A percentile compares a stretch with the other conserved stretches of the same genome.
These are phyloP conservation scores for Enoplosus armatus DNA, from an alignment of 2,797 vertebrate species.

Conservation along the genomic window DNA sequence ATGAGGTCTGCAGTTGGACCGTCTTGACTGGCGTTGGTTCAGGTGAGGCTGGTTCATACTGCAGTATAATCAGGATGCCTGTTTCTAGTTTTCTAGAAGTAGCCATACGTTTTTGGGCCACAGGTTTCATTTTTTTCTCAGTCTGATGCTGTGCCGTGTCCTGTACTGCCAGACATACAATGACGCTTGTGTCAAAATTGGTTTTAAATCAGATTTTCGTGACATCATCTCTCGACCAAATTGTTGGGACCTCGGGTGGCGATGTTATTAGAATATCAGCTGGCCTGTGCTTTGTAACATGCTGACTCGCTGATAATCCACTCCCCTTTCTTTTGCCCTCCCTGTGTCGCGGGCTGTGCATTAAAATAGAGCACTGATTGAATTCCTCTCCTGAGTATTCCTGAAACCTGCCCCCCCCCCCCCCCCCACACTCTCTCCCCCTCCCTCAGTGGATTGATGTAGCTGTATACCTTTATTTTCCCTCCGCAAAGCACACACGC, in stretches of 20 bases:
- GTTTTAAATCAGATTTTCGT: slow-evolving; percentile 78
- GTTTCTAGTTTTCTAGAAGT: not conserved
- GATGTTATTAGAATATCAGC: slow-evolving; percentile 71
- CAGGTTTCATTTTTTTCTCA: slow-evolving; percentile 27
- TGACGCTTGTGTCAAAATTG: slow-evolving; percentile 68
- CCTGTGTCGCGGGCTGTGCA: slow-evolving; percentile 44
- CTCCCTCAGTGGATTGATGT: slow-evolving; percentile 33
- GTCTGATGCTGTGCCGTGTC: slow-evolving; percentile 37
- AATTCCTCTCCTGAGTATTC: slow-evolving; percentile 60
- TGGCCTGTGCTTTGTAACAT: slow-evolving; percentile 58
- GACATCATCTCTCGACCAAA: slow-evolving; percentile 49
- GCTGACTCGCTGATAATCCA: slow-evolving; percentile 74
- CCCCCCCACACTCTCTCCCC: not conserved
- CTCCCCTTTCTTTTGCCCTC: slow-evolving; percentile 38
- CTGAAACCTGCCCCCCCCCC: slow-evolving; percentile 19
- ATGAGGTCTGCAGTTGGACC: not conserved
- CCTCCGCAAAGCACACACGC: not conserved
- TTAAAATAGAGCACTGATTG: slow-evolving; percentile 64
- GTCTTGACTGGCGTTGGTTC: not conserved
- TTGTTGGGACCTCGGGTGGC: slow-evolving; percentile 35
- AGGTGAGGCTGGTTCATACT: not conserved
- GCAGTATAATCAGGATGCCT: not conserved
- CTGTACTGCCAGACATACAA: slow-evolving; percentile 49
- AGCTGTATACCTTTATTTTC: slow-evolving; percentile 23
- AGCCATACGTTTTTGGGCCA: not conserved